Conservation (phyloP, 2,888 invertebrate species). For the Rhogogaster chlorosoma region DNA sequence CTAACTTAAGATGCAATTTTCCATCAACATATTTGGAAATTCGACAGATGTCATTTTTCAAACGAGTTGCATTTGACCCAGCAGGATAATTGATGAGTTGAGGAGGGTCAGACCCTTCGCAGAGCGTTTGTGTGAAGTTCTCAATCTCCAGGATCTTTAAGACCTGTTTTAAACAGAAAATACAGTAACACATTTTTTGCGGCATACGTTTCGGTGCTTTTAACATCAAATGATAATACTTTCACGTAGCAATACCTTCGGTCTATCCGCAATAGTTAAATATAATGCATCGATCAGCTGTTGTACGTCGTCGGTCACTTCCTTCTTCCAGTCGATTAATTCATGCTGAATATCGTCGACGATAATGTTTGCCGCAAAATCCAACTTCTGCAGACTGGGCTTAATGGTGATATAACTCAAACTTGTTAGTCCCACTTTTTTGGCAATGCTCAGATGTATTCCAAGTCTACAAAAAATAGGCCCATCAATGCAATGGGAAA, state of each 20-base stretch:
- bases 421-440: constrained; percentile 63
- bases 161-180: constrained; percentile 58
- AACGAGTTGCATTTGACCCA: constrained; percentile 66
- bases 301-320: constrained; percentile 64
- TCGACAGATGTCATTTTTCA: constrained; percentile 69
- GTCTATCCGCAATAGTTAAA: constrained; percentile 66
- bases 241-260: constrained; percentile 65
- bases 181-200: not conserved
- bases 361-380: constrained; percentile 65
- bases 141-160: constrained; percentile 69
- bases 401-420: constrained; percentile 65
- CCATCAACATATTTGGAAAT: constrained; percentile 63
- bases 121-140: constrained; percentile 68
- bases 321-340: constrained; percentile 67
- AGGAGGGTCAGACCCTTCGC: constrained; percentile 60
- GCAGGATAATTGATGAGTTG: constrained; percentile 68
- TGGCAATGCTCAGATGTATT: constrained; percentile 69
- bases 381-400: constrained; percentile 68
- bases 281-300: constrained; percentile 71
- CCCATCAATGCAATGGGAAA: not conserved
- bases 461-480: constrained; percentile 61
- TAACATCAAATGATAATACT: not conserved
- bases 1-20: constrained; percentile 62
- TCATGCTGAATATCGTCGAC: constrained; percentile 62
- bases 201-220: not conserved